These are phyloP conservation scores for Atethmia centrago DNA, from an alignment of 2,888 invertebrate species.

Conservation along the genomic window DNA sequence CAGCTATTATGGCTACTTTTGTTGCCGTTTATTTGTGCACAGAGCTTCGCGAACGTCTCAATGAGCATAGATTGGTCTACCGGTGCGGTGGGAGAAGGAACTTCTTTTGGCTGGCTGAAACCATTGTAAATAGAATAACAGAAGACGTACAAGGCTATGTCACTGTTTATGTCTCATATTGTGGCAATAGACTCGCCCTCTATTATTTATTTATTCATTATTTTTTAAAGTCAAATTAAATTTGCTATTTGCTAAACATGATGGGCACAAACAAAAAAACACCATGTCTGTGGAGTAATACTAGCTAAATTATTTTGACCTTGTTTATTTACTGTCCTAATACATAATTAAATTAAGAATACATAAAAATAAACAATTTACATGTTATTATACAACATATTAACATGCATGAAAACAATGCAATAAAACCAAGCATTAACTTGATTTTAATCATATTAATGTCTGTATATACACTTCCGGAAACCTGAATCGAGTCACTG, in stretches of 20 bases:
- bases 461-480: background rate
- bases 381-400: background rate
- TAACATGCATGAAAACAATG: background rate
- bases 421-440: too few species aligned
- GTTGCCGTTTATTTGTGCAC: slow-evolving; percentile 79
- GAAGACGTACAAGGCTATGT: background rate
- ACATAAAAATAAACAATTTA: background rate
- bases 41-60: slow-evolving; percentile 85
- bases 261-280: background rate
- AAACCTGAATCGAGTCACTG: background rate
- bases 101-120: slow-evolving; percentile 72
- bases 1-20: slow-evolving; percentile 65
- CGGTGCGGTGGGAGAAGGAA: slow-evolving; percentile 57
- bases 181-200: background rate
- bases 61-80: slow-evolving; percentile 78
- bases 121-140: background rate
- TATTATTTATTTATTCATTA: background rate
- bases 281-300: background rate
- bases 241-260: too few species aligned
- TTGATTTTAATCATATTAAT: background rate
- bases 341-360: background rate
- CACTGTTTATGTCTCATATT: background rate
- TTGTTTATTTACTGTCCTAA: background rate
- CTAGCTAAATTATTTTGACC: background rate
- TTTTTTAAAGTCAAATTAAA: background rate